A percentile compares a stretch with the other conserved stretches of the same genome.
Evolutionary conservation across 2,888 invertebrate species (phyloP).

Genomic region (Sarcophaga carnaria): DNA sequence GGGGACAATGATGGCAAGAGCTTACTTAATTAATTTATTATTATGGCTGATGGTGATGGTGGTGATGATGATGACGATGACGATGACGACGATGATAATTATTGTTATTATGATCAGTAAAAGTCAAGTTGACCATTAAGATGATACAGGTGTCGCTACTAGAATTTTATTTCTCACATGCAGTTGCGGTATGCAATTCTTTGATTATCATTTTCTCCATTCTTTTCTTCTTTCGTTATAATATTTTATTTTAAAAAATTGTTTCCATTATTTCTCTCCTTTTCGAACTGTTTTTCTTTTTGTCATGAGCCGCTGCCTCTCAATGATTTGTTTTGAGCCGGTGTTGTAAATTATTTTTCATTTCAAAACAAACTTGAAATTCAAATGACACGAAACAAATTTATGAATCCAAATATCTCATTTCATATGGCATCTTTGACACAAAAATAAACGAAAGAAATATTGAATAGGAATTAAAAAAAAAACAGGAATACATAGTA

Average conservation of each 20-base stretch:
- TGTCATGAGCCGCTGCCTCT: not conserved
- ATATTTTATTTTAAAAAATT: constrained; percentile 9
- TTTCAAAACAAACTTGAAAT: constrained; percentile 64
- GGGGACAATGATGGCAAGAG: not conserved
- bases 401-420: constrained; percentile 61
- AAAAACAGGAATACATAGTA: not conserved
- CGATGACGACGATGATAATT: constrained; percentile 55
- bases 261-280: not conserved
- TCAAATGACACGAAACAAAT: constrained; percentile 49
- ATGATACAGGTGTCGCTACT: constrained; percentile 67
- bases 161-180: constrained; percentile 52
- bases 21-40: not conserved
- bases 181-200: not conserved
- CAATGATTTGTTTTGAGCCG: constrained; percentile 50
- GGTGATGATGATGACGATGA: constrained; percentile 14
- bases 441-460: not conserved
- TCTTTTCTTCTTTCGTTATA: not conserved
- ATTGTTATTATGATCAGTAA: constrained; percentile 61
- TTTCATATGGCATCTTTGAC: not conserved
- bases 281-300: not conserved
- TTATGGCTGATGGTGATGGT: not conserved
- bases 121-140: constrained; percentile 58
- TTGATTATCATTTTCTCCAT: not conserved
- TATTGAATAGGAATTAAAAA: constrained; percentile 2
- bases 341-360: constrained; percentile 48